phyloP scores from a whole-genome alignment of 2,113 vertebrate species.

The Pelvicachromis taeniatus region DNA sequence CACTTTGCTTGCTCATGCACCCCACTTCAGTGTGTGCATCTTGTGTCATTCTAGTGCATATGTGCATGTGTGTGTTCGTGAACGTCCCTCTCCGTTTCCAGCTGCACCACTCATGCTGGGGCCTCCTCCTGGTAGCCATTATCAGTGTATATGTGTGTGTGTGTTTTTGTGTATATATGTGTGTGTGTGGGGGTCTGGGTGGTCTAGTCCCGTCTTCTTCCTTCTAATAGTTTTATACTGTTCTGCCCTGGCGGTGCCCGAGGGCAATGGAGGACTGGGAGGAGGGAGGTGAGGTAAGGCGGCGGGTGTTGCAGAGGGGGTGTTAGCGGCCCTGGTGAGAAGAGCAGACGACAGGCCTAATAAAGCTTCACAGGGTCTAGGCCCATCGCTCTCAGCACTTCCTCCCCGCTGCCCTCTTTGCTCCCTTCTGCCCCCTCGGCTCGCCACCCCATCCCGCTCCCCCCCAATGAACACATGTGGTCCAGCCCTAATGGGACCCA shows the following conservation, averaged over 20 bases:
- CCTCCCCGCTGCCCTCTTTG: slow-evolving; percentile 88
- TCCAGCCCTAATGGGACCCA: slow-evolving; percentile 94
- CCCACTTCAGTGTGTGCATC: slow-evolving; percentile 18
- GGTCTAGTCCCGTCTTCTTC: slow-evolving; percentile 76
- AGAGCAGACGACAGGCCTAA: slow-evolving; percentile 86
- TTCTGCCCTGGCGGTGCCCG: slow-evolving; percentile 87
- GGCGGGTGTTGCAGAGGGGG: slow-evolving; percentile 52
- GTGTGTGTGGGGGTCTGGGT: slow-evolving; percentile 83
- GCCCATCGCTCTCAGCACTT: slow-evolving; percentile 76
- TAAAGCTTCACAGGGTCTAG: slow-evolving; percentile 93
- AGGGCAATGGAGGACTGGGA: slow-evolving; percentile 72
- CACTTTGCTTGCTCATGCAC: neutral
- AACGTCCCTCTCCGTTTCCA: slow-evolving; percentile 46
- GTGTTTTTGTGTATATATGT: no score
- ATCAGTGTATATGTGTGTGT: slow-evolving; percentile 65
- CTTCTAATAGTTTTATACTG: slow-evolving; percentile 81
- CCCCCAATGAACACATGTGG: slow-evolving; percentile 85
- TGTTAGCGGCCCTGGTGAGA: slow-evolving; percentile 82
- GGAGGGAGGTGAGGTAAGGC: slow-evolving; percentile 12
- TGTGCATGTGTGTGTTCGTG: neutral
- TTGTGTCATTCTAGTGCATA: slow-evolving; percentile 4
- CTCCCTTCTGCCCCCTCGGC: slow-evolving; percentile 81
- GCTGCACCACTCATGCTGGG: slow-evolving; percentile 70
- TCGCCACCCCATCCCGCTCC: slow-evolving; percentile 52
- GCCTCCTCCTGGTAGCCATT: slow-evolving; percentile 79